phyloP scores from a whole-genome alignment of 2,888 invertebrate genomes.

The Macrosoma leucophasiata region DNA sequence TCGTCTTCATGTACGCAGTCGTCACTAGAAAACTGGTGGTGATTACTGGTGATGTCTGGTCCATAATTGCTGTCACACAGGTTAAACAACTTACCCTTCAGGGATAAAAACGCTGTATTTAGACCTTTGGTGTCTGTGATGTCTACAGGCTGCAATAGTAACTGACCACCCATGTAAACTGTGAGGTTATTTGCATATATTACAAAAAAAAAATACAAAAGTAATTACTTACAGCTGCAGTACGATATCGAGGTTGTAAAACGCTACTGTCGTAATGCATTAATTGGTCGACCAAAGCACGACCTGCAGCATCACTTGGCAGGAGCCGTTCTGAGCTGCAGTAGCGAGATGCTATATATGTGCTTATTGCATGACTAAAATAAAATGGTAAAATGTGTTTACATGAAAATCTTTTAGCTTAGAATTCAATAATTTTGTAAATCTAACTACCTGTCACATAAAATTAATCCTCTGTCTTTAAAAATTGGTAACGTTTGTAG shows the following conservation, averaged over 20 bases:
- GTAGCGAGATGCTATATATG: conserved; percentile 47
- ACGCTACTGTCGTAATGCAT: conserved; percentile 45
- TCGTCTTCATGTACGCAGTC: no score
- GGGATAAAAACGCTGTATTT: no score
- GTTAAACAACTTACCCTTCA: no score
- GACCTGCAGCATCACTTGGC: conserved; percentile 42
- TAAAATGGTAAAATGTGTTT: neutral
- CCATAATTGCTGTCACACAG: no score
- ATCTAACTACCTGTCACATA: conserved; percentile 81
- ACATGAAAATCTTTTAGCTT: no score
- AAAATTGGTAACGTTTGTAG: conserved; percentile 79
- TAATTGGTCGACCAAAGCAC: conserved; percentile 42
- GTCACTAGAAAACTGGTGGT: no score
- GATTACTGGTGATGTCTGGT: no score
- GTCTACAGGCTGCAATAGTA: no score
- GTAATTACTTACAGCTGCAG: conserved; percentile 41
- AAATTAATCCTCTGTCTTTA: conserved; percentile 74
- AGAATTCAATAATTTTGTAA: no score
- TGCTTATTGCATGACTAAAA: conserved; percentile 48
- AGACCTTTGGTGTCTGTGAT: no score
- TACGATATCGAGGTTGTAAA: conserved; percentile 44
- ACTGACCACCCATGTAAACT: no score
- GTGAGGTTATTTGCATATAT: no score
- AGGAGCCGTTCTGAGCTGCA: conserved; percentile 31
- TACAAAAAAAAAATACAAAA: neutral